Percentiles rank a stretch among this genome's conserved stretches.
These are phyloP conservation scores for Dermatemys mawii DNA, from an alignment of 2,113 vertebrate species.

Conservation along the genomic window DNA sequence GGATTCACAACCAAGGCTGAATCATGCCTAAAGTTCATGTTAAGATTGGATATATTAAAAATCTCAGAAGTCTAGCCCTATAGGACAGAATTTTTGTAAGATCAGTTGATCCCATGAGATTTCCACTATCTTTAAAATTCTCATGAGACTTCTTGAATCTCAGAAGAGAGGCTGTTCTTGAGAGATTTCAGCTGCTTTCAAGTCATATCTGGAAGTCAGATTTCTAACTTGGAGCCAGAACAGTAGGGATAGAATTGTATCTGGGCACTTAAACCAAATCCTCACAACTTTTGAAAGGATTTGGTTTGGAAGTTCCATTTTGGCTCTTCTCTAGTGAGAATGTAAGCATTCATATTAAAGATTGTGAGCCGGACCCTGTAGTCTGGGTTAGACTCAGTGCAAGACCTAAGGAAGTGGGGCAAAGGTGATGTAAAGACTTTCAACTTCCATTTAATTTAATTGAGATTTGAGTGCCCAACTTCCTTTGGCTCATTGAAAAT, in stretches of 20 bases:
- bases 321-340: not conserved
- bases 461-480: not conserved
- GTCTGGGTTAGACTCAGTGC: rapidly evolving
- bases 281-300: not conserved
- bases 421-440: not conserved
- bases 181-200: not conserved
- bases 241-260: not conserved
- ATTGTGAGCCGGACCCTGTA: not conserved
- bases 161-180: not conserved
- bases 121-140: not conserved
- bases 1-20: not conserved
- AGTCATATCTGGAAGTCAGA: not conserved
- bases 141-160: not conserved
- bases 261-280: not conserved
- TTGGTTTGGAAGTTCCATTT: not conserved
- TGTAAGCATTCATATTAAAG: not conserved
- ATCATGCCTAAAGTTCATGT: rapidly evolving
- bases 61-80: not conserved
- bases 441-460: not conserved
- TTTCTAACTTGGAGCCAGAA: not conserved
- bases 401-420: not conserved
- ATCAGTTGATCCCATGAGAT: not conserved
- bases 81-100: not conserved
- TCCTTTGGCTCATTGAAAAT: not conserved
- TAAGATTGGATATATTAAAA: not conserved